Percentiles rank a stretch among this genome's conserved stretches.
These are phyloP conservation scores for Diplodus sargus DNA, from an alignment of 2,797 vertebrate species.

Conservation along the genomic window DNA sequence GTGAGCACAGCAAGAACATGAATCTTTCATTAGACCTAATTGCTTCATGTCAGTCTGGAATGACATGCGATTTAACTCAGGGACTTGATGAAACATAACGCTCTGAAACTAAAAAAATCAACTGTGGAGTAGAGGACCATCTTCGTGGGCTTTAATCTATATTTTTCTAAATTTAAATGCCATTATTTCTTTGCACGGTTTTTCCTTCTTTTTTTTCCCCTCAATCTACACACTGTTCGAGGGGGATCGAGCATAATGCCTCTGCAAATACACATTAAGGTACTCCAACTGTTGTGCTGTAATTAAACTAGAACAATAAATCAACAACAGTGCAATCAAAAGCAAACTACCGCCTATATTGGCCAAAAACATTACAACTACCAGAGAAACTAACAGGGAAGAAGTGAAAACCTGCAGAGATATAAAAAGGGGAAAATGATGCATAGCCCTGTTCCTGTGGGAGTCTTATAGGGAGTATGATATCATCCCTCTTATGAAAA, in stretches of 20 bases:
- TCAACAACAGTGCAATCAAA: constrained; percentile 66
- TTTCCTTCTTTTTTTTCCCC: constrained; percentile 17
- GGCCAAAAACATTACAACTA: constrained; percentile 43
- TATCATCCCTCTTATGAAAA: constrained; percentile 83
- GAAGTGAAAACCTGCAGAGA: constrained; percentile 73
- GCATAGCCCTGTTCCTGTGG: constrained; percentile 75
- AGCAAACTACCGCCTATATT: constrained; percentile 54
- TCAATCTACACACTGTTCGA: constrained; percentile 55
- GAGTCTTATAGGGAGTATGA: constrained; percentile 77
- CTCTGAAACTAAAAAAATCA: constrained; percentile 26
- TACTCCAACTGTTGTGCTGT: constrained; percentile 74
- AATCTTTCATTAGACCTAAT: constrained; percentile 37
- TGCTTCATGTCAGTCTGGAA: constrained; percentile 37
- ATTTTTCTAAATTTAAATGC: constrained; percentile 32
- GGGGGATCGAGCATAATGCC: constrained; percentile 60
- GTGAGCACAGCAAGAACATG: constrained; percentile 35
- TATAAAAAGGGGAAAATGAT: constrained; percentile 76
- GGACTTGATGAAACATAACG: constrained; percentile 34
- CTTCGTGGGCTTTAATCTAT: constrained; percentile 38
- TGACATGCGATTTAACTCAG: constrained; percentile 33
- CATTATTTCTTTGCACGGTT: constrained; percentile 22
- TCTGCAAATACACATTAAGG: constrained; percentile 67
- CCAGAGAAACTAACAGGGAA: constrained; percentile 55
- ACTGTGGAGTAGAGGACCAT: neutral
- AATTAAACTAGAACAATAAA: constrained; percentile 75